Conservation (phyloP, 2,113 vertebrate species). For the Peromyscus californicus region DNA sequence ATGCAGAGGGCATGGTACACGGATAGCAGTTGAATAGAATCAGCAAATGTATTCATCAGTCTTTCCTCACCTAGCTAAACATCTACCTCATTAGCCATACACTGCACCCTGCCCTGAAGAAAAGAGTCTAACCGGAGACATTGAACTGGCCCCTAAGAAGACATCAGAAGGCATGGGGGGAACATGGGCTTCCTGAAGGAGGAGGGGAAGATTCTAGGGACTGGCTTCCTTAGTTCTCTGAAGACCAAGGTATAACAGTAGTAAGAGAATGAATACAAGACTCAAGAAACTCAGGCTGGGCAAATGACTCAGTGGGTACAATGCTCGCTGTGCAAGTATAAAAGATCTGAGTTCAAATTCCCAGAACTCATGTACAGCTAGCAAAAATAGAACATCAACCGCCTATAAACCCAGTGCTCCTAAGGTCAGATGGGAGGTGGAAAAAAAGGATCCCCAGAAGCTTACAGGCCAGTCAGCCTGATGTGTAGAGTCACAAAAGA, state of each 20-base stretch:
- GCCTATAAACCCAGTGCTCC: not conserved
- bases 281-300: not conserved
- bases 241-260: not conserved
- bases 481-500: not conserved
- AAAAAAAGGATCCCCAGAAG: not conserved
- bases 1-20: rapidly evolving
- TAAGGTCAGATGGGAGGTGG: not conserved
- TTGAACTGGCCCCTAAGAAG: rapidly evolving
- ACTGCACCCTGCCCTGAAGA: not conserved
- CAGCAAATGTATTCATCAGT: not conserved
- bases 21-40: rapidly evolving
- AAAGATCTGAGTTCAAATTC: not conserved
- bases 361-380: not conserved
- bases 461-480: not conserved
- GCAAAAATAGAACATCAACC: not conserved
- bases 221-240: not conserved
- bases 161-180: not conserved
- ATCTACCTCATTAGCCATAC: not conserved
- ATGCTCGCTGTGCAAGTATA: not conserved
- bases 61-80: not conserved
- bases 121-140: not conserved
- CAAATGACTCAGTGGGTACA: not conserved
- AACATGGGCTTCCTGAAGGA: not conserved
- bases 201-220: not conserved
- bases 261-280: not conserved